Evolutionary conservation across 23 tunicate species (phyloP).

Genomic region (Clavelina lepadiformis): DNA sequence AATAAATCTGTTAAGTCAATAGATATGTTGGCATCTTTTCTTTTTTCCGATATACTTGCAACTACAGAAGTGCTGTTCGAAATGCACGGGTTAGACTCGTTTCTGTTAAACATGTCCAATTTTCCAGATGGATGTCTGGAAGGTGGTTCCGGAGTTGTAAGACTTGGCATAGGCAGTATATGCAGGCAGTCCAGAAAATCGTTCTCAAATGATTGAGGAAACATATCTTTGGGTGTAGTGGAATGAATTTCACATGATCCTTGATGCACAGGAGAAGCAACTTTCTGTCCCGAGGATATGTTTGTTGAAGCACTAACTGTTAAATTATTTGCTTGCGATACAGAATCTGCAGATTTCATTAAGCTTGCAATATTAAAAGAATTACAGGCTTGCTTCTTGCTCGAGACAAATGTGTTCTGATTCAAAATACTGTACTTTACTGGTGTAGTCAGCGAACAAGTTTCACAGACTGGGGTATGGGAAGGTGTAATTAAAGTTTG

Average conservation of each 20-base stretch:
- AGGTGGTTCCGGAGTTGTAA: slow-evolving; percentile 36
- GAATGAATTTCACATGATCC: slow-evolving; percentile 8
- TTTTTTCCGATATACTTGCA: neutral
- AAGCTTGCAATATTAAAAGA: slow-evolving; percentile 40
- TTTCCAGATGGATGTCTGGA: neutral
- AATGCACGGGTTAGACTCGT: neutral
- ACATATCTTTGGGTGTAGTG: slow-evolving; percentile 19
- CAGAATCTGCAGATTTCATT: slow-evolving; percentile 19
- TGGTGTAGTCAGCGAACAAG: no score
- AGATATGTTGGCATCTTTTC: slow-evolving; percentile 1
- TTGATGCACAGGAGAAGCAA: neutral
- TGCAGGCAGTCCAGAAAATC: slow-evolving; percentile 38
- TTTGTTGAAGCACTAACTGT: no score
- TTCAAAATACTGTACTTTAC: no score
- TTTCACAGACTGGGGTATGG: neutral
- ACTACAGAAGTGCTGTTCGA: neutral
- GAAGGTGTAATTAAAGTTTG: no score
- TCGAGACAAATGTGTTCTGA: no score
- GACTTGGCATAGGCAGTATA: neutral
- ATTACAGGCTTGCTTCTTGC: slow-evolving; percentile 10
- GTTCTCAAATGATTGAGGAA: slow-evolving; percentile 28
- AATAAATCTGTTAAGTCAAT: neutral
- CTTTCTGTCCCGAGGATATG: neutral
- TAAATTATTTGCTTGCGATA: neutral
- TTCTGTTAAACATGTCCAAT: neutral